Evolutionary conservation across 1,140 invertebrate species (phyloP), one percentile per base, ranked within the genome.

Genomic region (Diprion similis): DNA sequence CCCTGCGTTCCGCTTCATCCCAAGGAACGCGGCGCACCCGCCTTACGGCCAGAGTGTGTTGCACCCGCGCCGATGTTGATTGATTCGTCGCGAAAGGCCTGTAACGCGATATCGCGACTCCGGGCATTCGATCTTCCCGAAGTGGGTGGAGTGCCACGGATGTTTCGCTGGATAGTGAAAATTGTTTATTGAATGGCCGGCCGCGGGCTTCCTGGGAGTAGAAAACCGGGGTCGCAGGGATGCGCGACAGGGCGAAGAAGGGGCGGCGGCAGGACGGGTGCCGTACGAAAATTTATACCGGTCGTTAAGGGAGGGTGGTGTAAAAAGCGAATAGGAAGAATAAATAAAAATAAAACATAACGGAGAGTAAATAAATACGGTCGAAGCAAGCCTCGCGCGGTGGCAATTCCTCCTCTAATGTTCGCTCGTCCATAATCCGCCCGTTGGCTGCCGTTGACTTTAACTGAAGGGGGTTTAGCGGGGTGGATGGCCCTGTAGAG

Each of bases 341-440:
- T 11, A 45, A 68, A 45, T 11, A 19, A 66, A 45, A 75, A 65
- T 75, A 75, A 77, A 79, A 75, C 65, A 75, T n/a, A 24, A 73
- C 71, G 45, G 70, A 51, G 76, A 74, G 82, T 83, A 83, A 81
- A 83, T 83, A 82, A 81, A 82, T 83, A 82, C 73, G 79, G 74
- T 74, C n/a, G 65, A 48, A 70, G 74, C 75, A 80, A 79, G 77
- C 51, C 24, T 37, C 24, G 24, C 24, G 24, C 24, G 11, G 11
- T 17, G 51, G 65, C 76, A 72, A 78, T 75, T 79, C 73, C 78
- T 11, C 37, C 66, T 77, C 71, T 77, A 80, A 79, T 71, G 77
- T 73, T 74, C 71, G 75, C 75, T 83, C 81, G 81, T 83, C 78
- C 81, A 82, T 83, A 83, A 83, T 83, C 81, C 77, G 72, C 72